Conservation (phyloP, 2,113 vertebrate genomes). For the Cygnus buccinator region DNA sequence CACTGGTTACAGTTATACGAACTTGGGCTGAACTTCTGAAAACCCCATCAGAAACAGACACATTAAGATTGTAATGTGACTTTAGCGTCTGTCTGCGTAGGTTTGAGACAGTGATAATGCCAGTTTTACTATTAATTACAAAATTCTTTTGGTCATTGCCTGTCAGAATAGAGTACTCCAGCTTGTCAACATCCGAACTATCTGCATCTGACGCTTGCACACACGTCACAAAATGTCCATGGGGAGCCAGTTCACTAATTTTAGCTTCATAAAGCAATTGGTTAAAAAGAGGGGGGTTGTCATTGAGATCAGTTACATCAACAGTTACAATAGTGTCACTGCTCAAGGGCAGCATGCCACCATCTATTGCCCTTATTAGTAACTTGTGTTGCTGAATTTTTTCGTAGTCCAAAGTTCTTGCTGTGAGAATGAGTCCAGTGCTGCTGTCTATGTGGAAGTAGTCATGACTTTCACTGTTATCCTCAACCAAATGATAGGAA, state of each 20-base stretch:
- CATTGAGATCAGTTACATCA: conserved; percentile 90
- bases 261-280: conserved; percentile 86
- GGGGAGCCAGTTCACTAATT: conserved; percentile 87
- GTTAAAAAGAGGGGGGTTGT: conserved; percentile 90
- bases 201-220: conserved; percentile 93
- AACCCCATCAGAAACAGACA: conserved; percentile 94
- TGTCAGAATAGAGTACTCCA: conserved; percentile 90
- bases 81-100: conserved; percentile 82
- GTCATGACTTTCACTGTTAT: conserved; percentile 80
- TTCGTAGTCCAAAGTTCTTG: conserved; percentile 88
- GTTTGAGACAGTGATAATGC: conserved; percentile 88
- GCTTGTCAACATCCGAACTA: conserved; percentile 80
- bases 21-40: conserved; percentile 91
- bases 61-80: conserved; percentile 83
- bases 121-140: conserved; percentile 85
- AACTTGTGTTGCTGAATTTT: conserved; percentile 82
- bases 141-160: conserved; percentile 94
- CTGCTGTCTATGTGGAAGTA: conserved; percentile 89
- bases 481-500: conserved; percentile 89
- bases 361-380: conserved; percentile 86
- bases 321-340: conserved; percentile 83
- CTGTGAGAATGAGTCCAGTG: conserved; percentile 86
- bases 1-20: conserved; percentile 83
- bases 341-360: conserved; percentile 91
- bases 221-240: conserved; percentile 90